phyloP scores from a whole-genome alignment of 2,797 vertebrate genomes.

The Argya squamiceps region DNA sequence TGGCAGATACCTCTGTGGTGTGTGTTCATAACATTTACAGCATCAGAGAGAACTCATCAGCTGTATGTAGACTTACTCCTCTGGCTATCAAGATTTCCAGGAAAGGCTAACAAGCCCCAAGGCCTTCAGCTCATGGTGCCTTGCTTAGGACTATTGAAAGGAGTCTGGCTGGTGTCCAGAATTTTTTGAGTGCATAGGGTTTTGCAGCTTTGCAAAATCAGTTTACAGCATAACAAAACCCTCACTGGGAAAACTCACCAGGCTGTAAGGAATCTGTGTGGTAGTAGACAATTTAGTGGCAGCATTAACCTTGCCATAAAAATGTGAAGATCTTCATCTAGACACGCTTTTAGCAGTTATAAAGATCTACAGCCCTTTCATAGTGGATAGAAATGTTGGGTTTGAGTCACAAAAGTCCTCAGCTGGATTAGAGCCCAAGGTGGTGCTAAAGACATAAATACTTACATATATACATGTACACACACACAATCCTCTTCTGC shows the following conservation, averaged over 20 bases:
- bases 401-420: not conserved
- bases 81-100: not conserved
- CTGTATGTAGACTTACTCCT: not conserved
- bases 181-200: not conserved
- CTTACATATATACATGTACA: fast-evolving
- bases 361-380: not conserved
- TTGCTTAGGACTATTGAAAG: not conserved
- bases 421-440: not conserved
- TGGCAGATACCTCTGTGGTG: not conserved
- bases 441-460: not conserved
- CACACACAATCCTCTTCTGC: not conserved
- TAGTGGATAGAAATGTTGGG: not conserved
- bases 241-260: not conserved
- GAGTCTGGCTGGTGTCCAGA: not conserved
- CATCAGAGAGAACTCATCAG: not conserved
- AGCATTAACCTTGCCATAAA: not conserved
- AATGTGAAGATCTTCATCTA: not conserved
- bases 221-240: not conserved
- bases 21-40: not conserved
- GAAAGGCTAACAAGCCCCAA: not conserved
- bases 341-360: not conserved
- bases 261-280: not conserved
- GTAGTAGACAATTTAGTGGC: not conserved
- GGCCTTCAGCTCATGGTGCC: not conserved
- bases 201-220: conserved; percentile 8